Evolutionary conservation across 2,113 vertebrate genomes (phyloP).

Genomic region (Romanogobio albipinnatus): DNA sequence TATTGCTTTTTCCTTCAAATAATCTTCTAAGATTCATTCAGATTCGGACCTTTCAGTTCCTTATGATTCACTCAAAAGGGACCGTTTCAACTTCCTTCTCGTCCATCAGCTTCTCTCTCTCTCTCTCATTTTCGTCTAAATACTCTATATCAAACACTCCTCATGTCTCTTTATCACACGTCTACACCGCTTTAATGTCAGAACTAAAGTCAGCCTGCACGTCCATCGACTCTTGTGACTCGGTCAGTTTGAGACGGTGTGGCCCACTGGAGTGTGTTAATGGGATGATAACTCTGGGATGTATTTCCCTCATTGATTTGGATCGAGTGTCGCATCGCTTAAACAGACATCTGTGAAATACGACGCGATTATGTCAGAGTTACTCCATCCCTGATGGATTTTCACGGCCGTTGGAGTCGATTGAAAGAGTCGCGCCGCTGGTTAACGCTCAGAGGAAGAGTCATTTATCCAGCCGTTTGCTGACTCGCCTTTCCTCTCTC

Average conservation of each 20-base stretch:
- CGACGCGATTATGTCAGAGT: not conserved
- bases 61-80: not conserved
- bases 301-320: not conserved
- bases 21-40: not conserved
- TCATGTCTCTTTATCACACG: too few species aligned
- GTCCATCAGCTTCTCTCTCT: not conserved
- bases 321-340: not conserved
- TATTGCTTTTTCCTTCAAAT: not conserved
- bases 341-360: constrained; percentile 1
- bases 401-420: not conserved
- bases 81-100: not conserved
- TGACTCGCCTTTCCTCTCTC: not conserved
- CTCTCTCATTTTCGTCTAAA: too few species aligned
- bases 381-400: not conserved
- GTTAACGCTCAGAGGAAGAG: not conserved
- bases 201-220: not conserved
- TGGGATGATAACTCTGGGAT: not conserved
- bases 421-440: not conserved
- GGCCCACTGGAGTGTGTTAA: constrained; percentile 10
- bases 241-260: not conserved
- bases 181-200: too few species aligned
- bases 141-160: too few species aligned
- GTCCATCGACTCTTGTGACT: not conserved
- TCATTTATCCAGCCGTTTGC: not conserved
- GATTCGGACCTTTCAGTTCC: not conserved